Conservation (phyloP, 2,888 invertebrate species). For the Shargacucullia verbasci region DNA sequence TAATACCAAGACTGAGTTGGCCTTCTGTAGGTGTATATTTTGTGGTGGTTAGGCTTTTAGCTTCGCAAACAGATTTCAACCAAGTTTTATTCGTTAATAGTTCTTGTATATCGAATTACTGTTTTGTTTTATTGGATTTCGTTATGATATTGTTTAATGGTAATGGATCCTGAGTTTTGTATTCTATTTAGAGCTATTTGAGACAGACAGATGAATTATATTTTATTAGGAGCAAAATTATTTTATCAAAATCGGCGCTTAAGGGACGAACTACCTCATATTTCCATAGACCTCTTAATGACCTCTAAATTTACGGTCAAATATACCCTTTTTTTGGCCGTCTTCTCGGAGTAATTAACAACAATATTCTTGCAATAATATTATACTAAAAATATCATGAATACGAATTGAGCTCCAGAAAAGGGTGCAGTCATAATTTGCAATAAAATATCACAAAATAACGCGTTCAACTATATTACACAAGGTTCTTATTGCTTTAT, state of each 20-base stretch:
- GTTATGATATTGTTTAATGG: constrained; percentile 10
- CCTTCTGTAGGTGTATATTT: constrained; percentile 7
- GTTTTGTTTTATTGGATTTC: constrained; percentile 27
- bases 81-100: constrained; percentile 35
- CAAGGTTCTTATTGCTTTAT: not conserved
- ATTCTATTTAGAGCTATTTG: not conserved
- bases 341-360: no score
- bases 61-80: constrained; percentile 39
- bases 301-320: no score
- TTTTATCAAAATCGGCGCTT: no score
- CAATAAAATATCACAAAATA: constrained; percentile 4
- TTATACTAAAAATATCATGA: not conserved
- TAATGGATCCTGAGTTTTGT: not conserved
- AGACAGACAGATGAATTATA: not conserved
- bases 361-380: no score
- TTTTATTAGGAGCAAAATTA: no score
- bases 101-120: constrained; percentile 33
- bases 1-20: constrained; percentile 1
- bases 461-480: not conserved
- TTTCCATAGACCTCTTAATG: no score
- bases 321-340: no score
- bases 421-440: constrained; percentile 1
- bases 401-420: constrained; percentile 3
- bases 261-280: no score
- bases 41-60: constrained; percentile 34